Percentiles rank a stretch among this genome's conserved stretches.
Conservation (phyloP, 2,888 invertebrate species). For the Diploptera punctata region DNA sequence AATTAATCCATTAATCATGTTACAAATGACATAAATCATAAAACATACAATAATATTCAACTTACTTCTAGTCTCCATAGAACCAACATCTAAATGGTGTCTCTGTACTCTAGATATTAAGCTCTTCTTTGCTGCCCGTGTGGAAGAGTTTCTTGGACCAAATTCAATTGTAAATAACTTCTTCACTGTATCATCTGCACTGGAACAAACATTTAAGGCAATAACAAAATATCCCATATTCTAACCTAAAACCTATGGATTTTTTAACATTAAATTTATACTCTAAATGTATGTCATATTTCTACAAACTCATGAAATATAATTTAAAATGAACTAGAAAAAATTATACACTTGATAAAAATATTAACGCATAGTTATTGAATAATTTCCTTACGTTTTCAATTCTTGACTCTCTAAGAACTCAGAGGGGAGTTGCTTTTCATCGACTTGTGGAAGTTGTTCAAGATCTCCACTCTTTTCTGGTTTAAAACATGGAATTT, state of each 20-base stretch:
- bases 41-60: neutral
- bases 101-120: slow-evolving; percentile 68
- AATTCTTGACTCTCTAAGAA: slow-evolving; percentile 71
- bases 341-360: too few species aligned
- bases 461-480: slow-evolving; percentile 75
- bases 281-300: too few species aligned
- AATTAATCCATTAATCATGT: too few species aligned
- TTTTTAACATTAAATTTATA: too few species aligned
- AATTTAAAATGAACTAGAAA: too few species aligned
- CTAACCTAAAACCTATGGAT: too few species aligned
- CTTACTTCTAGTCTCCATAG: slow-evolving; percentile 62
- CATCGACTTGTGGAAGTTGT: slow-evolving; percentile 61
- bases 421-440: slow-evolving; percentile 58
- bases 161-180: slow-evolving; percentile 74
- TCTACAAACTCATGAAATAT: too few species aligned
- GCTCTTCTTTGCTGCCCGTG: slow-evolving; percentile 59
- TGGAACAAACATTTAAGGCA: too few species aligned
- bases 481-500: slow-evolving; percentile 68
- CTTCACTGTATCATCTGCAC: slow-evolving; percentile 71
- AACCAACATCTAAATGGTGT: slow-evolving; percentile 71
- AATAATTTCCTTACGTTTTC: slow-evolving; percentile 66
- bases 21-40: too few species aligned
- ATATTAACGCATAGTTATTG: too few species aligned
- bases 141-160: slow-evolving; percentile 64
- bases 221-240: too few species aligned